Evolutionary conservation across 2,888 invertebrate genomes (phyloP).

Genomic region (Leucophenga maculata): DNA sequence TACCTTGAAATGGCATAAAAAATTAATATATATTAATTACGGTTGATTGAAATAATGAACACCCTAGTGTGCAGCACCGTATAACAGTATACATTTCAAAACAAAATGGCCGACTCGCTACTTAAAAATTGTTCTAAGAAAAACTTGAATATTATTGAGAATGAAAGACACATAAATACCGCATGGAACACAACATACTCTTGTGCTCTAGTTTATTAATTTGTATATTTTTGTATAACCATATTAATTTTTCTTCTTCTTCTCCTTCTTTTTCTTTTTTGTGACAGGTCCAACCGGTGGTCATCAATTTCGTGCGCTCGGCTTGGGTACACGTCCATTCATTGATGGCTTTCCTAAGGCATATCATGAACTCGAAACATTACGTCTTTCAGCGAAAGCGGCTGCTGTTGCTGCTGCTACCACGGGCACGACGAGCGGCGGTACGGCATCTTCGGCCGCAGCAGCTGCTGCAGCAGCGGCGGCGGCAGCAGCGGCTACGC

Average conservation of each 20-base stretch:
- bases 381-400: slow-evolving; percentile 74
- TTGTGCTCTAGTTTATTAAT: background rate
- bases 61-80: too few relatives aligned
- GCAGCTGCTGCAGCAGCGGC: slow-evolving; percentile 37
- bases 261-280: slow-evolving; percentile 27
- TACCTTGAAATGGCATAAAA: slow-evolving; percentile 43
- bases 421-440: slow-evolving; percentile 61
- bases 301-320: slow-evolving; percentile 82
- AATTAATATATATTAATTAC: slow-evolving; percentile 12
- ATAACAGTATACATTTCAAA: too few relatives aligned
- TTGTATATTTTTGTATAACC: background rate
- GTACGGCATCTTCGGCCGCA: slow-evolving; percentile 61
- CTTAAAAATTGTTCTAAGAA: background rate
- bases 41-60: background rate
- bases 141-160: background rate
- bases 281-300: slow-evolving; percentile 75
- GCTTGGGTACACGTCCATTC: slow-evolving; percentile 82
- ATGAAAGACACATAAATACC: background rate
- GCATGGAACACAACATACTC: background rate
- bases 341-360: slow-evolving; percentile 78
- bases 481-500: slow-evolving; percentile 40
- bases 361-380: slow-evolving; percentile 80
- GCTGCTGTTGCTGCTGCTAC: slow-evolving; percentile 62
- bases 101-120: too few relatives aligned
- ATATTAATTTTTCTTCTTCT: too few relatives aligned